Percentiles rank a stretch among this genome's conserved stretches.
Conservation (phyloP, 2,113 vertebrate species). For the Glareola pratincola region DNA sequence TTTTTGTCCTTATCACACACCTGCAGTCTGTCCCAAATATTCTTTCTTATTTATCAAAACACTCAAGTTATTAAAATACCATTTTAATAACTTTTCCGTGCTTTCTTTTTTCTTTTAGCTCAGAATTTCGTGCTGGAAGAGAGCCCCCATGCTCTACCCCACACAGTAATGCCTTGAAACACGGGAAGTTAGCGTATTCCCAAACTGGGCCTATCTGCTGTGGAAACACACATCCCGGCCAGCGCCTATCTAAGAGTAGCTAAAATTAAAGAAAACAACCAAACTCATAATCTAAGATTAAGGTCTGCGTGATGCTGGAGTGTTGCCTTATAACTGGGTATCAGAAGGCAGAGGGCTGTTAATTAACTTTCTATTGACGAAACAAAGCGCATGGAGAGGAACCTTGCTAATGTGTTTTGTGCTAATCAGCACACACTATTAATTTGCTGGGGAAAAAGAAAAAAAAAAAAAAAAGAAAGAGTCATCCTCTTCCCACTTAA, state of each 20-base stretch:
- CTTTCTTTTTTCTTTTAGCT: neutral
- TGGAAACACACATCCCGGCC: neutral
- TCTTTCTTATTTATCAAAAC: no score
- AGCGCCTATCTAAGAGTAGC: neutral
- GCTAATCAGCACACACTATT: constrained; percentile 54
- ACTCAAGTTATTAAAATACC: no score
- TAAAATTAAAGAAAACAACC: neutral
- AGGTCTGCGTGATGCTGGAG: neutral
- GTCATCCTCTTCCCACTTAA: constrained; percentile 14
- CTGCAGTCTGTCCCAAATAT: neutral
- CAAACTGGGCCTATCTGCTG: neutral
- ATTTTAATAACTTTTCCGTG: neutral
- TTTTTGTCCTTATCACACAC: neutral
- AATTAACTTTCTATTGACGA: constrained; percentile 59
- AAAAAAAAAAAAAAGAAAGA: neutral
- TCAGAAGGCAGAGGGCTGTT: constrained; percentile 44
- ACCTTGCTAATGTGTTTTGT: constrained; percentile 45
- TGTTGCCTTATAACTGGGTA: neutral
- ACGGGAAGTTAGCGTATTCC: neutral
- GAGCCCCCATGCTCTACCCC: neutral
- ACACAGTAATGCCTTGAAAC: neutral
- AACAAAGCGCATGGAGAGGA: constrained; percentile 24
- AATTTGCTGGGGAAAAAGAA: neutral
- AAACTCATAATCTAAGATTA: constrained; percentile 35
- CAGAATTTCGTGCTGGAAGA: neutral